Conservation (phyloP, 2,888 invertebrate species). For the Athetis lepigone region DNA sequence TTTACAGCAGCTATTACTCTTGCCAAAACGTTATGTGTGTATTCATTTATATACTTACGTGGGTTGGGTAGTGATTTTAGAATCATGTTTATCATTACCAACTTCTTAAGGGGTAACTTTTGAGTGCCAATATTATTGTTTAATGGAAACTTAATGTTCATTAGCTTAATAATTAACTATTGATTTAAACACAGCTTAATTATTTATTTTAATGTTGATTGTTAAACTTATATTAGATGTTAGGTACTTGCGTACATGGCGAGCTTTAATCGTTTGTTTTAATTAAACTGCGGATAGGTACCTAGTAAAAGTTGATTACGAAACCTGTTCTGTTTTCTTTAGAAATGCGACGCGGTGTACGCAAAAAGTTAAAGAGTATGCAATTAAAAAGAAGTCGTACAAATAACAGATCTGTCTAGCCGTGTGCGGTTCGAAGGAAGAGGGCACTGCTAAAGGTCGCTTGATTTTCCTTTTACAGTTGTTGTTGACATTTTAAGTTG, state of each 20-base stretch:
- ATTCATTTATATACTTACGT: slow-evolving; percentile 49
- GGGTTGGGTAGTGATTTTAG: slow-evolving; percentile 51
- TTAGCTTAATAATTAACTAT: neutral
- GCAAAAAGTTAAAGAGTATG: slow-evolving; percentile 29
- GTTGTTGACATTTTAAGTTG: slow-evolving; percentile 46
- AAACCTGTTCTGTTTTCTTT: slow-evolving; percentile 16
- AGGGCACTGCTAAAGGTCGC: slow-evolving; percentile 50
- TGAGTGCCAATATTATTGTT: slow-evolving; percentile 26
- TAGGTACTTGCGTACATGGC: neutral
- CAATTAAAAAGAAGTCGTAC: slow-evolving; percentile 25
- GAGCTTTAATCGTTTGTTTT: slow-evolving; percentile 30
- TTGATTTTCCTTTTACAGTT: slow-evolving; percentile 50
- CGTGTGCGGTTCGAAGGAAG: slow-evolving; percentile 43
- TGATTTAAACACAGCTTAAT: slow-evolving; percentile 23
- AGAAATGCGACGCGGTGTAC: slow-evolving; percentile 13
- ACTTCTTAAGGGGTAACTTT: slow-evolving; percentile 24
- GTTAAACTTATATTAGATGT: slow-evolving; percentile 6
- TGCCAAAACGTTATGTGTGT: slow-evolving; percentile 58
- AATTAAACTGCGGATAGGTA: slow-evolving; percentile 26
- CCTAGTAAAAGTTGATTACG: slow-evolving; percentile 30
- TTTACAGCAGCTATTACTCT: slow-evolving; percentile 47
- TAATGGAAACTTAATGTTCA: slow-evolving; percentile 14
- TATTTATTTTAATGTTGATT: slow-evolving; percentile 5
- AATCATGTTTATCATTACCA: slow-evolving; percentile 31
- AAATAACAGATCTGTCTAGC: slow-evolving; percentile 34